Base-by-base conservation (phyloP, 1,140 invertebrate species). In the Drosophila ironensis region DNA sequence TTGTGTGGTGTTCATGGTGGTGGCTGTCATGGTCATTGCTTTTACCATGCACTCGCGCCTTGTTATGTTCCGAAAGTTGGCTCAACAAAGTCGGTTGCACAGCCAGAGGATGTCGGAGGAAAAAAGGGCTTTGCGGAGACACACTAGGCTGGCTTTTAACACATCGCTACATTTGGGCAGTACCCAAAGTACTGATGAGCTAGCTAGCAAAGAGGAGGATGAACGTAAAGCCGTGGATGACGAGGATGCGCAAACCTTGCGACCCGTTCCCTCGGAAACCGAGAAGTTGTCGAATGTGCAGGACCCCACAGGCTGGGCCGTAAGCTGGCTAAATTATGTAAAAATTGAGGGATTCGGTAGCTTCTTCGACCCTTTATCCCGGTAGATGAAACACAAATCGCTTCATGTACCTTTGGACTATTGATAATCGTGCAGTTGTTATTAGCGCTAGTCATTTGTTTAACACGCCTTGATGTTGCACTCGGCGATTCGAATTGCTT, bases 1-100 rank as follows among this genome's bases (percentile, higher is more conserved):
- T 4, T 37, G 28, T 16, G 12, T 68, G 4, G 63, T 68, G 1
- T 68, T 45, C 63, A 17, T 70, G 66, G 42, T 12, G 6, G 7
- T 70, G 25, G 44, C 53, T n/a, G 24, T 50, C 2, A 24, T 44
- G 4, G 19, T 56, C 4, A 33, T 56, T 3, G 25, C 8, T 11
- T 14, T 63, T 2, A 27, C 19, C 6, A 28, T 63, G 19, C 8
- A 48, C 6, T n/a, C 63, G 16, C 56, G 57, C 0, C 28, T 48
- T n/a, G 17, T 40, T 1, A 27, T 9, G 14, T 27, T 47, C 3
- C 7, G 24, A 11, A 28, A 27, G 6, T 16, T 38, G 17, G 14
- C 60, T 11, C 12, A 12, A 6, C 20, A 17, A 37, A 37, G 6
- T 3, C n/a, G n/a, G n/a, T n/a, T n/a, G n/a, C 16, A 17, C 7